Percentiles rank a stretch among this genome's conserved stretches.
phyloP scores from a whole-genome alignment of 2,888 invertebrate genomes.

The Idaea dimidiata region DNA sequence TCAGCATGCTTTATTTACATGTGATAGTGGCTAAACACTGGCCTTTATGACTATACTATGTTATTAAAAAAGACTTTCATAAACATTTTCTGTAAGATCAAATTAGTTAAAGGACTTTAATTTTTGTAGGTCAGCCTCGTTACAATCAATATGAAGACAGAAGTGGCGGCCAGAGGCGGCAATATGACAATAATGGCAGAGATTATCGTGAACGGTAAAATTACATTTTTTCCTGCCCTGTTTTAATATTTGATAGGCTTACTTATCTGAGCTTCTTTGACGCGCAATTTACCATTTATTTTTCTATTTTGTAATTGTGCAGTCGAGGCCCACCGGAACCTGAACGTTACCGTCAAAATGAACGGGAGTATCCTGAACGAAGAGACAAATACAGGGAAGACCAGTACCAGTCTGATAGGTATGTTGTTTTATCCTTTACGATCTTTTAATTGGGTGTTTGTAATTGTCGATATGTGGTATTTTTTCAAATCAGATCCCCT shows the following conservation, averaged over 20 bases:
- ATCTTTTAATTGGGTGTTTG: conserved; percentile 8
- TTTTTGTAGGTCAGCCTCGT: conserved; percentile 46
- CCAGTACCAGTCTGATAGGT: conserved; percentile 58
- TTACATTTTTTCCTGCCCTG: conserved; percentile 10
- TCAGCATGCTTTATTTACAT: too few species aligned
- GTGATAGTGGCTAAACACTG: too few species aligned
- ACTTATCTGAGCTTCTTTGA: too few species aligned
- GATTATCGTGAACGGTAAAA: conserved; percentile 55
- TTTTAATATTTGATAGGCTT: not conserved
- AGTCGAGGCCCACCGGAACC: conserved; percentile 59
- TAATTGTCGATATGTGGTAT: conserved; percentile 9
- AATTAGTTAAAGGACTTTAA: conserved; percentile 5
- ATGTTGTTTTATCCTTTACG: conserved; percentile 30
- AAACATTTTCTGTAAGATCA: conserved; percentile 5
- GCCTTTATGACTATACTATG: too few species aligned
- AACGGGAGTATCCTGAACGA: conserved; percentile 55
- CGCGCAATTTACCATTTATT: not conserved
- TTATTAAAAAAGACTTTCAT: not conserved
- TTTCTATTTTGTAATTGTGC: conserved; percentile 8
- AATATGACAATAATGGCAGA: conserved; percentile 53
- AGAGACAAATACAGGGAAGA: conserved; percentile 65
- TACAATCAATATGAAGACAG: conserved; percentile 65
- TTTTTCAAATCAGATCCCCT: too few species aligned
- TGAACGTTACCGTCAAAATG: conserved; percentile 46
- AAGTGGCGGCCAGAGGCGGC: conserved; percentile 44